phyloP scores from a whole-genome alignment of 53 echinoderm and acorn worm genomes.

The Temnopleurus reevesii region DNA sequence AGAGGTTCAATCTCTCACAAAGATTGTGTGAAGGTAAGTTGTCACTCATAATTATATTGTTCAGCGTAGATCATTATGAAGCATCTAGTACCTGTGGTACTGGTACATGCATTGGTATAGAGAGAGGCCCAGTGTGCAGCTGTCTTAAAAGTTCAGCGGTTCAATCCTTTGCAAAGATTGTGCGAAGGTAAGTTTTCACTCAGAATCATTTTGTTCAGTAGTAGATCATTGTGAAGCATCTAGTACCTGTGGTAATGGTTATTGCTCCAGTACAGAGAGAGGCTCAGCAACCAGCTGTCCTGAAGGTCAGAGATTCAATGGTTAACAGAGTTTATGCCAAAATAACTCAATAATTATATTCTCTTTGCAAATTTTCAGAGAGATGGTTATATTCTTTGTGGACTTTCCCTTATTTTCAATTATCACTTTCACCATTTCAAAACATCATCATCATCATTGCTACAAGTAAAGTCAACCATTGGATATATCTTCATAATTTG shows the following conservation, averaged over 20 bases:
- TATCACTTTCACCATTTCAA: no score
- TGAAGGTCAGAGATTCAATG: not conserved
- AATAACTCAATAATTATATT: no score
- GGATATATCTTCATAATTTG: no score
- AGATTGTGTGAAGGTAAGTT: slow-evolving; percentile 35
- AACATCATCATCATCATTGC: no score
- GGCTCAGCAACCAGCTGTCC: not conserved
- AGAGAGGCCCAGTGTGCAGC: slow-evolving; percentile 25
- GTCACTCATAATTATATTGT: not conserved
- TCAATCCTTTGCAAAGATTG: not conserved
- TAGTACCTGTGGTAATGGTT: slow-evolving; percentile 72
- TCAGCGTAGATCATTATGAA: slow-evolving; percentile 70
- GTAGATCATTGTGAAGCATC: slow-evolving; percentile 67
- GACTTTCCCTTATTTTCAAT: no score
- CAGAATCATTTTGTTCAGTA: slow-evolving; percentile 61
- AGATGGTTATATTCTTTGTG: no score
- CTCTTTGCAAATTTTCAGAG: no score
- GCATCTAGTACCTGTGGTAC: slow-evolving; percentile 72
- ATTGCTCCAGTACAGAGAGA: slow-evolving; percentile 38
- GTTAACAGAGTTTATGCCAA: not conserved
- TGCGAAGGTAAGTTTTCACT: slow-evolving; percentile 33
- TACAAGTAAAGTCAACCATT: no score
- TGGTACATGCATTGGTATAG: slow-evolving; percentile 65
- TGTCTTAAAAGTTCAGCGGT: slow-evolving; percentile 26
- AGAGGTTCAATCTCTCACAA: not conserved